phyloP scores from a whole-genome alignment of 2,113 vertebrate species.

The Tenebrosternarchus preto region DNA sequence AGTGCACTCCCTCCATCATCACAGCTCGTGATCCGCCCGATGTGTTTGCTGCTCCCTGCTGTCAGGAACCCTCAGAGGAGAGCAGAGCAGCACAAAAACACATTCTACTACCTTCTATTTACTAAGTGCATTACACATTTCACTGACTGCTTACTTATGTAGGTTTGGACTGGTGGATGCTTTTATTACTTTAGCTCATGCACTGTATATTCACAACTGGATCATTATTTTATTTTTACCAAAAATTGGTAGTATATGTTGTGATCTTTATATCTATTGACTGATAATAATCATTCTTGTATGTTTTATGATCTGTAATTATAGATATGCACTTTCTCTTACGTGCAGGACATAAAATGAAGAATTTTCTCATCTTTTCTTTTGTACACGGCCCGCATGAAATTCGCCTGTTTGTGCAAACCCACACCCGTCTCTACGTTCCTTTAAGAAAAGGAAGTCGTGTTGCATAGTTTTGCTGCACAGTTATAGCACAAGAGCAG shows the following conservation, averaged over 20 bases:
- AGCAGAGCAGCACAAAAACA: conserved; percentile 6
- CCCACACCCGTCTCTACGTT: background rate
- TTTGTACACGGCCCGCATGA: background rate
- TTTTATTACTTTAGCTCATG: background rate
- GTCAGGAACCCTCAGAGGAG: conserved; percentile 33
- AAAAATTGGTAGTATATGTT: background rate
- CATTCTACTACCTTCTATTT: conserved; percentile 36
- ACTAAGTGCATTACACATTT: conserved; percentile 35
- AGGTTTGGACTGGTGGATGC: background rate
- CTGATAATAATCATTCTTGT: background rate
- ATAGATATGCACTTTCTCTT: background rate
- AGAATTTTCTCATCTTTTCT: background rate
- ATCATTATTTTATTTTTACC: background rate
- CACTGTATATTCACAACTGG: background rate
- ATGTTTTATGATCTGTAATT: conserved; percentile 15
- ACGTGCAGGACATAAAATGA: background rate
- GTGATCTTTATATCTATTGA: background rate
- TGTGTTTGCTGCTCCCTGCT: conserved; percentile 38
- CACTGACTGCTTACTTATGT: conserved; percentile 5
- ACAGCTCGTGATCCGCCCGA: conserved; percentile 52
- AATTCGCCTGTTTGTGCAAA: background rate
- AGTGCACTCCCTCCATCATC: conserved; percentile 55
- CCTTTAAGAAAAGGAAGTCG: conserved; percentile 14
- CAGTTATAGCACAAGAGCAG: conserved; percentile 87
- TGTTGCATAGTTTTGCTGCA: conserved; percentile 78